Conservation (phyloP, 2,113 vertebrate species). For the Empidonax alnorum region DNA sequence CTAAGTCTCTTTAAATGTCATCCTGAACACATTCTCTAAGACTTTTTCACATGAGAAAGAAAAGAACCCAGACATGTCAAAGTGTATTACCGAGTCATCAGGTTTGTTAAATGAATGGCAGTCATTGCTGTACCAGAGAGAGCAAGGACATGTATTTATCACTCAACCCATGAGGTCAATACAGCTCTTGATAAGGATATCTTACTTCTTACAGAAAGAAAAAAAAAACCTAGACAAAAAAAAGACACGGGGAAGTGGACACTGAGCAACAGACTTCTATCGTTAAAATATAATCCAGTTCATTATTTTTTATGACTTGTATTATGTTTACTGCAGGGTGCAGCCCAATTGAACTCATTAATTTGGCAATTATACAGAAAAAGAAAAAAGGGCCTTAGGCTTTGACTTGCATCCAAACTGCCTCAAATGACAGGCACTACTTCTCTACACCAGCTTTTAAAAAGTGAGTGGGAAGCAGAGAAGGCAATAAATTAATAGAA, state of each 20-base stretch:
- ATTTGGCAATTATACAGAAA: constrained; percentile 69
- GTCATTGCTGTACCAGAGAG: not conserved
- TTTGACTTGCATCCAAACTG: constrained; percentile 68
- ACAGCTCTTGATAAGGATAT: not conserved
- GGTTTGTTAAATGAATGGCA: constrained; percentile 43
- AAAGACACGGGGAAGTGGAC: constrained; percentile 9
- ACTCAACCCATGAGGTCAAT: not conserved
- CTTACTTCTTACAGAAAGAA: constrained; percentile 29
- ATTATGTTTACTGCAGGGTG: constrained; percentile 68
- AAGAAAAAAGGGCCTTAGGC: constrained; percentile 51
- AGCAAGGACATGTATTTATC: constrained; percentile 19
- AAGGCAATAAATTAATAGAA: constrained; percentile 25
- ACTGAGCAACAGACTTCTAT: constrained; percentile 40
- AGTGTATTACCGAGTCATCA: constrained; percentile 39
- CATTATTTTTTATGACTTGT: constrained; percentile 73
- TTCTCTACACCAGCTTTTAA: constrained; percentile 32
- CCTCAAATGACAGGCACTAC: constrained; percentile 41
- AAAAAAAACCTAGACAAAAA: constrained; percentile 7
- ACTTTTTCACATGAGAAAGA: constrained; percentile 25
- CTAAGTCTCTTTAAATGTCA: constrained; percentile 6
- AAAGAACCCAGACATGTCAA: constrained; percentile 17
- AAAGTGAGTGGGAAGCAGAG: constrained; percentile 12
- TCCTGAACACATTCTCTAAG: constrained; percentile 13
- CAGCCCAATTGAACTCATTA: constrained; percentile 68
- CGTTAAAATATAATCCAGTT: constrained; percentile 52